Percentiles rank a stretch among this genome's conserved stretches.
These are phyloP conservation scores for Echiichthys vipera DNA, from an alignment of 2,797 vertebrate species.

Conservation along the genomic window DNA sequence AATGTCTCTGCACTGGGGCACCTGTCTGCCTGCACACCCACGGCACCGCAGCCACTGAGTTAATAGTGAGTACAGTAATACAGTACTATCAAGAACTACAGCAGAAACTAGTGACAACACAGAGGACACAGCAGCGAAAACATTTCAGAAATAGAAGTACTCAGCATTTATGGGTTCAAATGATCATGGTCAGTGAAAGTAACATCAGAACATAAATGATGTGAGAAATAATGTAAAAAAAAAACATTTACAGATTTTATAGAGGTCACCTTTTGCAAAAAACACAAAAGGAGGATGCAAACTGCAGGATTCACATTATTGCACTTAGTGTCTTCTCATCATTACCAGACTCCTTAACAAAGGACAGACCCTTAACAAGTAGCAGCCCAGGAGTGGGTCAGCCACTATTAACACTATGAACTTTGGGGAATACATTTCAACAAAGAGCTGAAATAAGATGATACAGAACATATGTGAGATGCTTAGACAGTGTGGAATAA, in stretches of 20 bases:
- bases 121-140: too few species aligned
- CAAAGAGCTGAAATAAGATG: not conserved
- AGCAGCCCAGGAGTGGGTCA: not conserved
- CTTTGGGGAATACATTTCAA: not conserved
- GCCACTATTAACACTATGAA: not conserved
- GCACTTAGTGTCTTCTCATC: not conserved
- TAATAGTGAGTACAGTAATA: not conserved
- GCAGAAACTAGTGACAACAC: too few species aligned
- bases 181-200: not conserved
- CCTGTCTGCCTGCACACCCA: constrained; percentile 38
- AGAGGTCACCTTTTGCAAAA: not conserved
- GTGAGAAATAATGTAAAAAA: not conserved
- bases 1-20: not conserved
- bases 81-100: not conserved
- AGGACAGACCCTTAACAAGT: not conserved
- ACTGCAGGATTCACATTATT: not conserved
- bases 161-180: not conserved
- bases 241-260: not conserved
- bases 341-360: not conserved
- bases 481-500: not conserved
- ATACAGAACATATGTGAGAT: not conserved
- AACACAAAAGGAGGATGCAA: not conserved
- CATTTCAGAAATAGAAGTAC: too few species aligned
- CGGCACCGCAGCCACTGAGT: constrained; percentile 2
- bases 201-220: not conserved